Evolutionary conservation across 2,113 vertebrate species (phyloP).

Genomic region (Corythoichthys haematopterus): DNA sequence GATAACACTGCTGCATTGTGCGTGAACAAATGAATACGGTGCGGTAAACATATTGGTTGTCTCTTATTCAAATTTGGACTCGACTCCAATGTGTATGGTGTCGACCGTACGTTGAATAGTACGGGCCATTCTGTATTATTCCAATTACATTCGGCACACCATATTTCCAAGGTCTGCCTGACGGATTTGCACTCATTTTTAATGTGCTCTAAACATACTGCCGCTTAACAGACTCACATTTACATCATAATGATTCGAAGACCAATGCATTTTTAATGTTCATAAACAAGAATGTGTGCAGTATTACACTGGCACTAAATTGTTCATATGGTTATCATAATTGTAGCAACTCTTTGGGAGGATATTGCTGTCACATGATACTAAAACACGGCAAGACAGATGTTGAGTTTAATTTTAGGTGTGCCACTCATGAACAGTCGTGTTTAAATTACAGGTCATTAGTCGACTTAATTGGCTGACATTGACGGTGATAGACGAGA

Average conservation of each 20-base stretch:
- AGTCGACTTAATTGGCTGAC: background rate
- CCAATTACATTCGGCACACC: conserved; percentile 54
- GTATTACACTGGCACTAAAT: conserved; percentile 38
- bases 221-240: conserved; percentile 64
- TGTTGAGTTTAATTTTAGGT: conserved; percentile 13
- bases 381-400: conserved; percentile 26
- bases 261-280: conserved; percentile 67
- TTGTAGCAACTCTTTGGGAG: conserved; percentile 28
- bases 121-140: conserved; percentile 63
- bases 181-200: conserved; percentile 66
- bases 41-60: conserved; percentile 50
- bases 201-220: conserved; percentile 48
- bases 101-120: conserved; percentile 66
- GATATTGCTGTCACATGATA: conserved; percentile 31
- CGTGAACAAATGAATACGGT: conserved; percentile 46
- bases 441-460: conserved; percentile 12
- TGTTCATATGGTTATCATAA: conserved; percentile 23
- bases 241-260: conserved; percentile 68
- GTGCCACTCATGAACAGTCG: conserved; percentile 12
- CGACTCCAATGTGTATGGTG: conserved; percentile 48
- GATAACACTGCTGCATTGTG: conserved; percentile 41
- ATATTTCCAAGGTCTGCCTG: conserved; percentile 58
- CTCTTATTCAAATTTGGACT: conserved; percentile 24
- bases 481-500: background rate
- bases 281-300: conserved; percentile 53